Base-by-base conservation (phyloP, 53 echinoderm and acorn worm genomes). In the Pentamera pediparva region DNA sequence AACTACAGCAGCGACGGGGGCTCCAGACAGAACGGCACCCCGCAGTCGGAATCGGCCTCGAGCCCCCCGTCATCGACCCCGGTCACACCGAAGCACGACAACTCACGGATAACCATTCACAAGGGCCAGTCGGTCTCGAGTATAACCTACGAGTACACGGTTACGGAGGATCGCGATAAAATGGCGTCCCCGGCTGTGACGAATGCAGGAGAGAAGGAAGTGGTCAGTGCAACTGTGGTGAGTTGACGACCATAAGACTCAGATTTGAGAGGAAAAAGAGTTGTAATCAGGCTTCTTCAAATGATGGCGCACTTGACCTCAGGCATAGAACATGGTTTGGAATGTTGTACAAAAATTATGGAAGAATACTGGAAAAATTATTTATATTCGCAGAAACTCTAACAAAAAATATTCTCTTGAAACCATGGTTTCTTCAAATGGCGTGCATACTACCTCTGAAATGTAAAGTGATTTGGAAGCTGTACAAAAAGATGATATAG, bases 141-240 rank as follows among this genome's bases (percentile, higher is more conserved):
- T 75, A 92, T 92, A 28, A 85, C 86, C n/a, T 98, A 92, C 27
- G 92, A 98, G 70, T 98, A 98, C 82, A 92, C 86, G 2, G 98
- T 98, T 9, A 92, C 85, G 37, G 92, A 92, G 32, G 88, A 88
- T 74, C 79, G 72, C 77, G 69, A 76, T 11, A 76, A 77, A 32
- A 70, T 75, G 71, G 84, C 71, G 43, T 83, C 69, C 29, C 76
- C 76, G 37, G 70, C 54, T 3, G 49, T 64, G 56, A 49, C 25
- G 36, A 65, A 35, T 31, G 39, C 69, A 48, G 41, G 34, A 50
- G 70, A 29, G 56, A 20, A 39, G 30, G 63, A 38, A 38, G 22
- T 36, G 41, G 59, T 40, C 59, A 70, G 59, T 69, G 71, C 70
- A 57, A 12, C 59, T 35, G 74, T 60, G 61, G 57, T 56, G 32